phyloP scores from a whole-genome alignment of 2,888 invertebrate species.

The Tetragonula carbonaria region DNA sequence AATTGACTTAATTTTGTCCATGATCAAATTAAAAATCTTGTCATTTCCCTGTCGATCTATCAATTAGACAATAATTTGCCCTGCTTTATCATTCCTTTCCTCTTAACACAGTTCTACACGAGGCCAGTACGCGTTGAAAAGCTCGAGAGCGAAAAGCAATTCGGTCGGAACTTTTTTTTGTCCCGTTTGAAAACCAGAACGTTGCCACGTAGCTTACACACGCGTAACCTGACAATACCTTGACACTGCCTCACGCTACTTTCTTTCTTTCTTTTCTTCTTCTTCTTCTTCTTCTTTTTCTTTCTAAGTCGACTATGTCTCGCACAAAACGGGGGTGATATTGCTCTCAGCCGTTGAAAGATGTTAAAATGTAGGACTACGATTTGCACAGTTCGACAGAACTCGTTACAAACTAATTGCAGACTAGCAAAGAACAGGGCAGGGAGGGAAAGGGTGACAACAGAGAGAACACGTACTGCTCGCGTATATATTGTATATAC shows the following conservation, averaged over 20 bases:
- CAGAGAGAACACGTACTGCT: constrained; percentile 1
- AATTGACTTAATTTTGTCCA: no score
- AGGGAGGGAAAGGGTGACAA: neutral
- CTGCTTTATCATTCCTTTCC: neutral
- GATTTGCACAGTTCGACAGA: constrained; percentile 42
- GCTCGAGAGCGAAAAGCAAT: neutral
- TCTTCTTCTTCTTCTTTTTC: no score
- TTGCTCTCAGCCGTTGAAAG: constrained; percentile 49
- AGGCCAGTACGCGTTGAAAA: neutral
- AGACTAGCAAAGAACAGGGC: constrained; percentile 66
- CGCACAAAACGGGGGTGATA: constrained; percentile 24
- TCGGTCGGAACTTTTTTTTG: neutral
- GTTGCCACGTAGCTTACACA: constrained; percentile 43
- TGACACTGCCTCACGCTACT: constrained; percentile 13
- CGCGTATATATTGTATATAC: neutral
- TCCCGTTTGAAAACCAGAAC: neutral
- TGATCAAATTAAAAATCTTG: no score
- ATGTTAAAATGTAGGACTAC: constrained; percentile 58
- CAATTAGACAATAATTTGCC: no score
- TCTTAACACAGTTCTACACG: neutral
- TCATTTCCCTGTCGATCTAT: no score
- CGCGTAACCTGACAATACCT: constrained; percentile 16
- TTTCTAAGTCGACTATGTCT: constrained; percentile 35
- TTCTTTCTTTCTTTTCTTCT: no score
- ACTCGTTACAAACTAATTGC: constrained; percentile 63